Conservation (phyloP, 2,113 vertebrate species). For the Zeus faber region DNA sequence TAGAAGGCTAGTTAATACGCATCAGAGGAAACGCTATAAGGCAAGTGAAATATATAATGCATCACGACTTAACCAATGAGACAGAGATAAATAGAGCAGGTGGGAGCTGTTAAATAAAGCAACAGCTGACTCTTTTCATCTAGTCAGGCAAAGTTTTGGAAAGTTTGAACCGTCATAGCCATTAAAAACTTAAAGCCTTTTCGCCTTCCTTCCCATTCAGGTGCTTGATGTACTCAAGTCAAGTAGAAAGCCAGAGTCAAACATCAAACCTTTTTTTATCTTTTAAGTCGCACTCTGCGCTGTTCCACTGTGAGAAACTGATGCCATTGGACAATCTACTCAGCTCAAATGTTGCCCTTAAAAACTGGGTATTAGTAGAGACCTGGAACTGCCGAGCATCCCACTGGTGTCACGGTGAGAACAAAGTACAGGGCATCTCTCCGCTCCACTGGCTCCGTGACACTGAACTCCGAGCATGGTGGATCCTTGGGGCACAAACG, state of each 20-base stretch:
- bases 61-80: slow-evolving; percentile 5
- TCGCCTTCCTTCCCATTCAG: too few relatives aligned
- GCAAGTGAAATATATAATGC: slow-evolving; percentile 30
- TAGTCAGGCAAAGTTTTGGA: neutral
- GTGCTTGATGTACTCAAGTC: neutral
- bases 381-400: slow-evolving; percentile 55
- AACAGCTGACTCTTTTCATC: slow-evolving; percentile 18
- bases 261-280: slow-evolving; percentile 34
- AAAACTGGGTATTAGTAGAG: slow-evolving; percentile 70
- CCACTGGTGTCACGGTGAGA: slow-evolving; percentile 70
- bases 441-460: slow-evolving; percentile 66
- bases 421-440: slow-evolving; percentile 38
- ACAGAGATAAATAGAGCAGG: neutral
- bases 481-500: slow-evolving; percentile 58
- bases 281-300: slow-evolving; percentile 38
- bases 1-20: slow-evolving; percentile 20
- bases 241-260: slow-evolving; percentile 8
- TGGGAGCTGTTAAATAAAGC: slow-evolving; percentile 46
- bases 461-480: slow-evolving; percentile 65
- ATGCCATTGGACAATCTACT: slow-evolving; percentile 65
- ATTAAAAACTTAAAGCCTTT: slow-evolving; percentile 7
- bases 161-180: neutral
- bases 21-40: slow-evolving; percentile 12
- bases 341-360: slow-evolving; percentile 65
- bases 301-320: slow-evolving; percentile 46